Percentiles rank a stretch among this genome's conserved stretches.
phyloP scores from a whole-genome alignment of 2,888 invertebrate species.

The Cephus pulcher region DNA sequence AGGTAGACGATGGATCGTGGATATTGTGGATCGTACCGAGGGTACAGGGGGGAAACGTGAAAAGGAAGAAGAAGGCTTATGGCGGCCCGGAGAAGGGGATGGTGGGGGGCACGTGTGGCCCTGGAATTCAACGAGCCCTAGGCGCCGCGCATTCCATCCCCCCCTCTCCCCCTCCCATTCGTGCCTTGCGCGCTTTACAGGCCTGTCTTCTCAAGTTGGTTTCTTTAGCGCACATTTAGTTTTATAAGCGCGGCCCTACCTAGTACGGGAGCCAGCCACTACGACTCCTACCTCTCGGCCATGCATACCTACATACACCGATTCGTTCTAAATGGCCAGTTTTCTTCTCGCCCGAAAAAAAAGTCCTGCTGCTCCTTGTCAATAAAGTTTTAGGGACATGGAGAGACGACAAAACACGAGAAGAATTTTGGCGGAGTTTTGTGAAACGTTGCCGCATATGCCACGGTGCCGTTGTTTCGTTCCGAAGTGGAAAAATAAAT shows the following conservation, averaged over 20 bases:
- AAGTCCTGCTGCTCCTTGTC: background rate
- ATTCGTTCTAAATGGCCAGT: background rate
- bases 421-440: background rate
- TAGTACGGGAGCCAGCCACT: conserved; percentile 14
- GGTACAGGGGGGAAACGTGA: conserved; percentile 3
- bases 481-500: background rate
- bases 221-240: conserved; percentile 43
- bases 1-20: conserved; percentile 14
- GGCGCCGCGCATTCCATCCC: conserved; percentile 72
- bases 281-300: background rate
- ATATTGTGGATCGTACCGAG: background rate
- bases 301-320: background rate
- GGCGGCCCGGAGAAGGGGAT: conserved; percentile 54
- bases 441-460: background rate
- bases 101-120: conserved; percentile 61
- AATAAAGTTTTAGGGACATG: background rate
- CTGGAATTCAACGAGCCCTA: conserved; percentile 71
- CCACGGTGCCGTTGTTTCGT: background rate
- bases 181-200: conserved; percentile 31
- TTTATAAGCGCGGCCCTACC: background rate
- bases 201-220: conserved; percentile 48
- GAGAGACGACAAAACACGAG: background rate
- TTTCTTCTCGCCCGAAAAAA: background rate
- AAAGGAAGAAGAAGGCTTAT: conserved; percentile 29
- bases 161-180: conserved; percentile 40